phyloP scores from a whole-genome alignment of 2,797 vertebrate genomes.

The Rhabdophis nuchalis region DNA sequence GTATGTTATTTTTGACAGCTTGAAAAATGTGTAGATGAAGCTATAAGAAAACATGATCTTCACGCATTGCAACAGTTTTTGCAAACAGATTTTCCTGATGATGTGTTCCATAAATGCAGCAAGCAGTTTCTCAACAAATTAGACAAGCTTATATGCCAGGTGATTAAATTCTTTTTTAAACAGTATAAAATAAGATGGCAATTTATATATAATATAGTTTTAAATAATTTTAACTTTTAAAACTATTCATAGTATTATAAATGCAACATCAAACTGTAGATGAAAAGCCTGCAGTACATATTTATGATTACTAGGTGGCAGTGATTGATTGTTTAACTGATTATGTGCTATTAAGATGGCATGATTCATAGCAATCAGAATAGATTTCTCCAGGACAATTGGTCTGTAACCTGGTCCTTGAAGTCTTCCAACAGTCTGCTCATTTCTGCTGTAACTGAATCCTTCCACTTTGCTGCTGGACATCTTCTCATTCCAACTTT shows the following conservation, averaged over 20 bases:
- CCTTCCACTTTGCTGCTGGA: neutral
- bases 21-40: conserved; percentile 82
- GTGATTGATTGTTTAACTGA: neutral
- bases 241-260: neutral
- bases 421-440: neutral
- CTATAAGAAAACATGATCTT: conserved; percentile 74
- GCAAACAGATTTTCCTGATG: conserved; percentile 67
- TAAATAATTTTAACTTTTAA: neutral
- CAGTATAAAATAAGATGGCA: neutral
- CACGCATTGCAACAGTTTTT: conserved; percentile 75
- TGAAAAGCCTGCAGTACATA: neutral
- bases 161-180: conserved; percentile 57
- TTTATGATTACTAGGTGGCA: neutral
- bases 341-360: neutral
- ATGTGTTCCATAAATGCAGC: conserved; percentile 77
- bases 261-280: neutral
- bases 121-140: conserved; percentile 84
- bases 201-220: neutral
- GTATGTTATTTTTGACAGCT: conserved; percentile 66
- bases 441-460: neutral
- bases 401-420: neutral
- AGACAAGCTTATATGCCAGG: conserved; percentile 83
- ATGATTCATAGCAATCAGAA: neutral
- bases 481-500: neutral
- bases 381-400: neutral